phyloP scores from a whole-genome alignment of 2,888 invertebrate genomes.

The Steromphala cineraria region DNA sequence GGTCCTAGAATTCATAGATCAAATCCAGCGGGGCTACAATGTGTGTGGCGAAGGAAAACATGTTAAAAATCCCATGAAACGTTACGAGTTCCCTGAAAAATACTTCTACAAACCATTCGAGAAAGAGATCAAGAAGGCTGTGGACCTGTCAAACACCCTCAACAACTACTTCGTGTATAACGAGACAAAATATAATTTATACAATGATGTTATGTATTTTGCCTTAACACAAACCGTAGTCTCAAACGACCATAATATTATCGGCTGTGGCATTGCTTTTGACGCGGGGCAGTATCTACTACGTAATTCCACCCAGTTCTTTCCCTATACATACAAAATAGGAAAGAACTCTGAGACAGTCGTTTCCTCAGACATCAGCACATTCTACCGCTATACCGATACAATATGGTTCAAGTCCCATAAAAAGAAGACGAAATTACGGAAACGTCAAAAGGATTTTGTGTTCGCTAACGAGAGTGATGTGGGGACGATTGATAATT shows the following conservation, averaged over 20 bases:
- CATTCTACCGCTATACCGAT: slow-evolving; percentile 31
- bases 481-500: slow-evolving; percentile 22
- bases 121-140: slow-evolving; percentile 42
- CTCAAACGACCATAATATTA: slow-evolving; percentile 49
- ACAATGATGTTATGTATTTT: slow-evolving; percentile 40
- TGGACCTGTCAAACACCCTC: slow-evolving; percentile 48
- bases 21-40: background rate
- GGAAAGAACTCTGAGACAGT: slow-evolving; percentile 24
- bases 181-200: slow-evolving; percentile 26
- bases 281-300: slow-evolving; percentile 37
- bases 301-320: slow-evolving; percentile 37
- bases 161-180: slow-evolving; percentile 44
- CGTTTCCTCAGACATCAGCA: slow-evolving; percentile 38
- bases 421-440: slow-evolving; percentile 11
- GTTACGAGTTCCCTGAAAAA: slow-evolving; percentile 23
- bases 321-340: slow-evolving; percentile 53
- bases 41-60: background rate
- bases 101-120: slow-evolving; percentile 32
- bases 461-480: slow-evolving; percentile 35
- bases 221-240: slow-evolving; percentile 53
- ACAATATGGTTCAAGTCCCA: slow-evolving; percentile 37
- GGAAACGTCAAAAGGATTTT: slow-evolving; percentile 15
- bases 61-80: slow-evolving; percentile 22
- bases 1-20: background rate
- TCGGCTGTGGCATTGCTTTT: slow-evolving; percentile 62